Base-by-base conservation (phyloP, 2,113 vertebrate genomes). In the Phocoena sinus region DNA sequence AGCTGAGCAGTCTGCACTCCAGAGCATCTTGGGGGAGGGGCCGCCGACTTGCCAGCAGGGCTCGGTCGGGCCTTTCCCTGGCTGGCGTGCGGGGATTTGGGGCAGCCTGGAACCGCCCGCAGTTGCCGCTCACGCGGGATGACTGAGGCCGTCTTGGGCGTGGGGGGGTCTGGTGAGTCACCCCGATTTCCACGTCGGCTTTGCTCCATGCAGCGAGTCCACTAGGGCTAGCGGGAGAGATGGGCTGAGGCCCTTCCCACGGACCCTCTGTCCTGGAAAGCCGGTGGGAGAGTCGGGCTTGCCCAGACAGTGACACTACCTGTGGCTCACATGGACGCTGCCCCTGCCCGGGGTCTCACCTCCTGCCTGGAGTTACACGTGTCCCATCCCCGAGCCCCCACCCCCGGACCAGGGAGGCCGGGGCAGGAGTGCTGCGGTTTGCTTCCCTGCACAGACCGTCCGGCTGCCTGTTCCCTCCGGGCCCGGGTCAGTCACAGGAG, bases 201-300 rank as follows among this genome's bases (percentile, higher is more conserved):
- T 96, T 94, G 97, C 85, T 83, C 96, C 91, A 84, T 77, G 89
- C 91, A 80, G 97, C 12, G 70, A 95, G 47, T 28, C 91, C 94
- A 94, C 95, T 97, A 79, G 97, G 94, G 86, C 97, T 94, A 92
- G 96, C 63, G 44, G 71, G 8, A 14, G 36, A 31, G 18, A 13
- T 0, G 1, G 23, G 20, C 21, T 1, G 4, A 23, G 20, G n/a
- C 15, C 47, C 38, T 15, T 7, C 4, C 8, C 11, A 6, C 0
- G 1, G 67, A 2, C 8, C 6, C 33, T n/a, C 36, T 8, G 0
- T 21, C 2, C 0, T 6, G 7, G 56, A 1, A 11, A 0, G 60
- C 6, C 3, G 13, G 9, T 14, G 26, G 88, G 38, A 53, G 36
- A 41, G 36, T 25, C 3, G 1, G 36, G 71, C 38, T 6, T 8